Base-by-base conservation (phyloP, 2,888 invertebrate species). In the Scotopteryx bipunctaria region DNA sequence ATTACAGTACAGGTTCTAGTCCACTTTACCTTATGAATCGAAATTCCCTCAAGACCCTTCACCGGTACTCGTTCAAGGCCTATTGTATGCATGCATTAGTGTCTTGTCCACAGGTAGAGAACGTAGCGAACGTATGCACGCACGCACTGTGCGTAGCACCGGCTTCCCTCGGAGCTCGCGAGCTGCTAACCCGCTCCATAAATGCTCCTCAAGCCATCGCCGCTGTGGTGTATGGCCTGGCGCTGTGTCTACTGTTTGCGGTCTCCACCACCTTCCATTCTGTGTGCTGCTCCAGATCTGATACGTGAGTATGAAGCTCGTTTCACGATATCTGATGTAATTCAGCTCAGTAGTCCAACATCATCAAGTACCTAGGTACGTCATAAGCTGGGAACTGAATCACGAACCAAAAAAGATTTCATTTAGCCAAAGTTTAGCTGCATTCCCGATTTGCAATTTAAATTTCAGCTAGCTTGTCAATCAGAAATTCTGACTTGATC, bases 241-340 rank as follows among this genome's bases (percentile, higher is more conserved):
- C 97, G 5, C 91, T 98, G 13, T 93, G 97, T 56, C 93, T 96
- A 53, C 93, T 98, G 42, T 98, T 98, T 85, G 93, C 94, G 25
- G 93, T 97, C 15, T 98, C 98, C 21, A 97, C 98, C 23, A 93
- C 95, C 76, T 98, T 98, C 91, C 98, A 98, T 78, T 94, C 95
- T 40, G 94, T 97, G 11, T 97, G 96, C 80, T 98, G 95, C 82
- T 94, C 93, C 78, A 75, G 78, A 52, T 80, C 85, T 64, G 84
- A 89, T 32, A 89, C 83, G 89, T 90, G 58, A 87, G 89, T 85
- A 33, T 45, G 5, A 5, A 6, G 6, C 14, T 25, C n/a, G n/a
- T 15, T 23, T 27, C n/a, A n/a, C n/a, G n/a, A n/a, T n/a, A n/a
- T n/a, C 27, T 27, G 5, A 11, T 2, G n/a, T 25, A 23, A n/a